Evolutionary conservation across 2,888 invertebrate genomes (phyloP), one percentile per base, ranked within the genome.

Genomic region (Anagyrus pseudococci): DNA sequence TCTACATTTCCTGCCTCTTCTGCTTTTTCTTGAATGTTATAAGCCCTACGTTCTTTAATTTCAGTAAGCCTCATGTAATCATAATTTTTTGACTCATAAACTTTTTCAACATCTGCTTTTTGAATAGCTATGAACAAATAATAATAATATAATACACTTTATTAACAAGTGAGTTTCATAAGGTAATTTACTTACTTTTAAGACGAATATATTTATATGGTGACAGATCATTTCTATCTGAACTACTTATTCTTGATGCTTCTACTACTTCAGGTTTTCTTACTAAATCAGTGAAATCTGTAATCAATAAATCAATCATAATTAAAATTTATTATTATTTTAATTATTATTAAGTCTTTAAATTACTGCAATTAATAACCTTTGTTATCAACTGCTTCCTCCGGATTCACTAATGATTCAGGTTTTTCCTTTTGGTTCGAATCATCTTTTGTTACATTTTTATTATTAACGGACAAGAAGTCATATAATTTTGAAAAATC

Each of bases 51-150:
- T 3, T 67, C 50, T 40, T 64, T 68, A 17, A 67, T 68, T 10
- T 70, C 60, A 8, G 67, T 58, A 0, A 69, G 61, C 20, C 66
- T 65, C 7, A 75, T 58, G 49, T 77, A 71, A 1, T 67, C 58
- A 47, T 77, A 77, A 67, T 78, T 77, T 63, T 77, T 77, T 56
- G 65, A 43, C 53, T 77, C 73, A 61, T 76, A 76, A 48, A 76
- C 72, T 47, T 58, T 56, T 4, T 61, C 58, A 1, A 65, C 57
- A 26, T 74, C 73, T 3, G 58, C 50, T 7, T 7, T 62, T n/a
- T 58, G 25, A 4, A 64, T 59, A 23, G 61, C 68, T 68, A n/a
- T 0, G 64, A 67, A 64, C 8, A 7, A 47, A n/a, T n/a, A n/a
- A n/a, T n/a, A n/a, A n/a, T n/a, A n/a, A n/a, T n/a, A n/a, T n/a